phyloP scores from a whole-genome alignment of 2,888 invertebrate genomes.

The Andrena chrysosceles region DNA sequence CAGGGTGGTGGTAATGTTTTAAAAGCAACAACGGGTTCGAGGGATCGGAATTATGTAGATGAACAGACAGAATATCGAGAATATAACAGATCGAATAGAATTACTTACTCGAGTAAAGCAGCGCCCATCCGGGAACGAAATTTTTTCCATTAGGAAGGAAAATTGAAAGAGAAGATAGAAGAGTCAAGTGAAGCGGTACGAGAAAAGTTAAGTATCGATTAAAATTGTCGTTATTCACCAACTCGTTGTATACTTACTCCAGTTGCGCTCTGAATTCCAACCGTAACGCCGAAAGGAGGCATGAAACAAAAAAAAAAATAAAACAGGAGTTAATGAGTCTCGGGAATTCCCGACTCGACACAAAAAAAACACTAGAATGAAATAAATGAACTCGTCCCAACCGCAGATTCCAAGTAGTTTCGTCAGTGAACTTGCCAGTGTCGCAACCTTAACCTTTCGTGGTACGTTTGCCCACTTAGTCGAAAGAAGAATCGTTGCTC shows the following conservation, averaged over 20 bases:
- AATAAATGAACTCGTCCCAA: neutral
- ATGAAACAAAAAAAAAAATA: conserved; percentile 85
- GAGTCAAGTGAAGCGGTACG: conserved; percentile 60
- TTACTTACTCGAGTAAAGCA: conserved; percentile 66
- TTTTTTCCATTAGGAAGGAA: conserved; percentile 64
- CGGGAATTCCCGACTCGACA: neutral
- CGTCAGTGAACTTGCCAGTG: neutral
- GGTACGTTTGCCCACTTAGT: neutral
- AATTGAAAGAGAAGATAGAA: conserved; percentile 69
- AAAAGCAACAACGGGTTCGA: neutral
- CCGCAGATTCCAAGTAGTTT: neutral
- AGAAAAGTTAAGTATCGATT: conserved; percentile 38
- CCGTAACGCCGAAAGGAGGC: conserved; percentile 80
- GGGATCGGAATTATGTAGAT: neutral
- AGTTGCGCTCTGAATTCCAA: conserved; percentile 83
- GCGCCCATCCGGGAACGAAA: conserved; percentile 54
- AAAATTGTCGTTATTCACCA: conserved; percentile 40
- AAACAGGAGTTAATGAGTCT: conserved; percentile 63
- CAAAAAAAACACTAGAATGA: neutral
- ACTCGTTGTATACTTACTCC: conserved; percentile 82
- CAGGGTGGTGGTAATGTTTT: neutral
- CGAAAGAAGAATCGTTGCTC: conserved; percentile 10
- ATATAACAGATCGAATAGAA: conserved; percentile 21
- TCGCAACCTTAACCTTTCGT: conserved; percentile 23
- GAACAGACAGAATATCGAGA: neutral